Evolutionary conservation across 2,888 invertebrate genomes (phyloP), one percentile per base, ranked within the genome.

Genomic region (Phengaris arion): DNA sequence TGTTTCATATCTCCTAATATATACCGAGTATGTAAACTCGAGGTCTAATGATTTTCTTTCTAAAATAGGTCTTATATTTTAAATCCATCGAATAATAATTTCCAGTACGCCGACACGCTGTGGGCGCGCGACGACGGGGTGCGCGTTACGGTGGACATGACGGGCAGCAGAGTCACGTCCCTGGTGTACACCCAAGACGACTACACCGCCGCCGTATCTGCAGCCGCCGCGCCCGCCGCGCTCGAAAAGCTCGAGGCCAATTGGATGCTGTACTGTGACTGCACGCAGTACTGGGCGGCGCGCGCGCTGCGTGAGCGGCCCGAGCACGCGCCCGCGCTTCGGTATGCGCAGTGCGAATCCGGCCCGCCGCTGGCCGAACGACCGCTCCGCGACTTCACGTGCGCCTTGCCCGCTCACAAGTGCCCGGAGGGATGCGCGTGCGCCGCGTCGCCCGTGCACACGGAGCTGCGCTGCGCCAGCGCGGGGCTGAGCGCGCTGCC

Each of bases 221-320:
- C 54, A 35, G 9, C 12, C 55, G 54, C 54, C 64, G 46, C 69
- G 15, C 54, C 54, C 45, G n/a, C 46, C 48, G 55, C 74, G 73
- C 52, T 51, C 68, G 54, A 76, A 48, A 48, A 74, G 75, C 75
- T 76, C 45, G 48, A 35, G 10, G 70, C 78, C 35, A 78, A 82
- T 74, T 15, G 73, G 74, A 69, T n/a, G 69, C 78, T 82, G 74
- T n/a, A 35, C 74, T 85, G 84, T 81, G 82, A 83, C 79, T 83
- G 84, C 79, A 13, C 9, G 54, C 72, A 77, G 79, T 83, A 83
- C 81, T 81, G 82, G 82, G 76, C 77, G 76, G 82, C 80, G 79
- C 81, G 79, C 57, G 81, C 81, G 64, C 74, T 78, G 76, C 80
- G 78, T 68, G 79, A 76, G 76, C 75, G 79, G 45, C 78, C 77